Conservation (phyloP, 2,888 invertebrate genomes). For the Callinectes sapidus region DNA sequence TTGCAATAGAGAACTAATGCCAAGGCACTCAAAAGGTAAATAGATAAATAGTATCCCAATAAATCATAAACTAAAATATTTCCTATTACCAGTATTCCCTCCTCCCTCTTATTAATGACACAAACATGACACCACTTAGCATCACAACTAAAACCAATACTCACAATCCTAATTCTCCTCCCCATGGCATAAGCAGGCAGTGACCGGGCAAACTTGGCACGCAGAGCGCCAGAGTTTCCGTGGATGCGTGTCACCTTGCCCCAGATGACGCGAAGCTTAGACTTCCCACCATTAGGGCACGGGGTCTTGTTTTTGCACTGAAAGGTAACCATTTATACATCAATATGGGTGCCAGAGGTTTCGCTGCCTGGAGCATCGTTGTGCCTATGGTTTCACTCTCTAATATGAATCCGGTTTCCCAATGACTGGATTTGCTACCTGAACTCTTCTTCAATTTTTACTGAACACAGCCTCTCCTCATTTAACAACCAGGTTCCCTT, state of each 20-base stretch:
- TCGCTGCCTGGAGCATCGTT: no score
- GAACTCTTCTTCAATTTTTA: no score
- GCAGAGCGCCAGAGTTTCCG: constrained; percentile 95
- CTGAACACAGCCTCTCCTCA: no score
- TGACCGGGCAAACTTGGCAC: constrained; percentile 98
- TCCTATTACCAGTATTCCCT: neutral
- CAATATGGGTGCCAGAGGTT: no score
- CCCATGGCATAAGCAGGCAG: constrained; percentile 99
- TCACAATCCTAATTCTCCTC: constrained; percentile 92
- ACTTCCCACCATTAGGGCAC: constrained; percentile 90
- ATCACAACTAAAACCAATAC: constrained; percentile 41
- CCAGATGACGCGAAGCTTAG: constrained; percentile 96
- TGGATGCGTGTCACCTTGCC: constrained; percentile 98
- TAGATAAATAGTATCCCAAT: neutral
- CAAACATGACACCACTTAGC: neutral
- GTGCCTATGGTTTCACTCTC: no score
- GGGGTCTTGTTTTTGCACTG: constrained; percentile 90
- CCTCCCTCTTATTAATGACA: neutral
- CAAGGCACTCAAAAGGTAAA: no score
- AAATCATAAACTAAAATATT: neutral
- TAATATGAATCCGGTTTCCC: no score
- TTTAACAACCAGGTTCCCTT: no score
- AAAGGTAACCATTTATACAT: neutral
- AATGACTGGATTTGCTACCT: no score
- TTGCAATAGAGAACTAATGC: no score